A percentile compares a stretch with the other conserved stretches of the same genome.
Conservation (phyloP, 2,797 vertebrate genomes). For the Schizopygopsis pylzovi region DNA sequence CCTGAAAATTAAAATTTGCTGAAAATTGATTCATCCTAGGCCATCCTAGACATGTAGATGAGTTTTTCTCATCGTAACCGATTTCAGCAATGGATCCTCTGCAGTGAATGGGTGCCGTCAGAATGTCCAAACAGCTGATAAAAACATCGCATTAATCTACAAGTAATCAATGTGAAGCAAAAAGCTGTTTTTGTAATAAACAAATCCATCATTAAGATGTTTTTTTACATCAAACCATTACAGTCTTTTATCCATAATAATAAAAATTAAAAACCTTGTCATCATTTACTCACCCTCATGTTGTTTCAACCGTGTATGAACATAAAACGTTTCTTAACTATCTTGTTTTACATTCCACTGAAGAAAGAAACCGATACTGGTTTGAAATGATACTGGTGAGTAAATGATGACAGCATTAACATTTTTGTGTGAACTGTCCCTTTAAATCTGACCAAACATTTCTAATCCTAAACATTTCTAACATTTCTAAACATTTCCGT, state of each 20-base stretch:
- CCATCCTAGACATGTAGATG: neutral
- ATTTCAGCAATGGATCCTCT: neutral
- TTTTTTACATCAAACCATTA: too few species aligned
- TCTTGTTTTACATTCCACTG: neutral
- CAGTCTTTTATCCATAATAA: too few species aligned
- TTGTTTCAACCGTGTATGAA: neutral
- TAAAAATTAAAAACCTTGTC: neutral
- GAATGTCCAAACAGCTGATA: neutral
- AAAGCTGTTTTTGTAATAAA: neutral
- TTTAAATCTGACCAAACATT: neutral
- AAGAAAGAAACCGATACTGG: neutral
- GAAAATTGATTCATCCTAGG: neutral
- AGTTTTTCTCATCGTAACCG: too few species aligned
- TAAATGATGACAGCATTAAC: neutral
- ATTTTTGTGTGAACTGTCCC: neutral
- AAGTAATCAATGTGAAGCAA: neutral
- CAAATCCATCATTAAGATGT: too few species aligned
- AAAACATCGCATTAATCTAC: neutral
- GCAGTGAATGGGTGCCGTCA: neutral
- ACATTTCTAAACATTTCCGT: too few species aligned
- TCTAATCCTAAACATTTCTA: too few species aligned
- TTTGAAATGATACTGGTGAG: neutral
- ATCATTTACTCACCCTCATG: neutral
- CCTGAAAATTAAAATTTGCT: neutral
- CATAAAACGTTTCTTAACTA: neutral